Evolutionary conservation across 2,888 invertebrate genomes (phyloP).

Genomic region (Nomada ferruginata): DNA sequence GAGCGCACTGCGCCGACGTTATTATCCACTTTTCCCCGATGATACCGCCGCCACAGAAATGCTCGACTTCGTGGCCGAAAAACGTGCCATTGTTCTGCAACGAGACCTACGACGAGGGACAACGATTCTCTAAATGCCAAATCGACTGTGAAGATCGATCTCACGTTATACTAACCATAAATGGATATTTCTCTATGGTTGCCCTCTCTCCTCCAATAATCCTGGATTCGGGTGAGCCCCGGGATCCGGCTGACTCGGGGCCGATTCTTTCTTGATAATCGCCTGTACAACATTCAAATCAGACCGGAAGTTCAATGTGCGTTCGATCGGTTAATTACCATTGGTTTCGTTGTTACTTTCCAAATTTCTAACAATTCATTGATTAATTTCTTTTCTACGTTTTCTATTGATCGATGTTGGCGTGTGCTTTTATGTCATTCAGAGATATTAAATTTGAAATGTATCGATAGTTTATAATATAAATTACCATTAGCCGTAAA

Average conservation of each 20-base stretch:
- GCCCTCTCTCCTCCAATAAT: conserved; percentile 78
- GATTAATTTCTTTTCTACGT: too few species aligned
- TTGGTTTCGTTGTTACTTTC: neutral
- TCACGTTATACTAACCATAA: conserved; percentile 70
- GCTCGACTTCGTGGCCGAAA: conserved; percentile 73
- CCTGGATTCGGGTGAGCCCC: conserved; percentile 44
- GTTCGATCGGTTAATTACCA: neutral
- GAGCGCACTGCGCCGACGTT: conserved; percentile 74
- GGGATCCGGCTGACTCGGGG: conserved; percentile 31
- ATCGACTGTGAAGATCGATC: conserved; percentile 64
- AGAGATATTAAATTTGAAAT: too few species aligned
- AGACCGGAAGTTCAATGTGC: neutral
- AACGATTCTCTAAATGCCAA: conserved; percentile 65
- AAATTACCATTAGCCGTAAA: too few species aligned
- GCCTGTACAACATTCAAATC: conserved; percentile 46
- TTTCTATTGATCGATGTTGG: too few species aligned
- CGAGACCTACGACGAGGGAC: conserved; percentile 68
- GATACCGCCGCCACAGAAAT: conserved; percentile 73
- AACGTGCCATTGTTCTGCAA: conserved; percentile 75
- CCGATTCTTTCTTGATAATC: conserved; percentile 59
- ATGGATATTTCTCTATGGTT: conserved; percentile 76
- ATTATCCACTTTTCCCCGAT: conserved; percentile 74
- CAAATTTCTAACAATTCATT: neutral
- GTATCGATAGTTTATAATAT: too few species aligned
- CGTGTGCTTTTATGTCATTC: too few species aligned